Evolutionary conservation across 2,888 invertebrate genomes (phyloP), one percentile per base, ranked within the genome.

Genomic region (Alloplasta piceator): DNA sequence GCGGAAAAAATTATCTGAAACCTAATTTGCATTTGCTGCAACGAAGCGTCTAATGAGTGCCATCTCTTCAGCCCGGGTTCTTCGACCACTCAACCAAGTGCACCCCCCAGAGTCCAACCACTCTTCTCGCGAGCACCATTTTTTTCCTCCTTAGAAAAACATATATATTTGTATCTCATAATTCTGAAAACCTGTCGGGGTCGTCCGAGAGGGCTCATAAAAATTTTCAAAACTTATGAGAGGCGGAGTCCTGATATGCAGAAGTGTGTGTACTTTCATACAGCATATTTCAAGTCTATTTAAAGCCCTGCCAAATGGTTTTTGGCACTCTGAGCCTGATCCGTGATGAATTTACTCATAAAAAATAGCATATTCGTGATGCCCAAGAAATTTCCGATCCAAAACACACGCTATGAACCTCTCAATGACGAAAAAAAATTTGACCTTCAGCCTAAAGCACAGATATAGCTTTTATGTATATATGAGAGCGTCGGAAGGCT

Each of bases 1-100:
- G 71, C 12, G 66, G 43, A 26, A 72, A 64, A 76, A 77, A 77
- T 73, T 61, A 80, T 61, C 56, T 46, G 64, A 78, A 64, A 81
- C 58, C 78, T 73, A 78, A 81, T 81, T 81, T 81, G 81, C 77
- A 81, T 77, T 74, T 64, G 66, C 46, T 74, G 64, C 74, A 73
- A 78, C 71, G 79, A 75, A 80, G 75, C 75, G 79, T 71, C 80
- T 80, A 75, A 80, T 75, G 75, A 79, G 79, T 79, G 52, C 46
- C 75, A 60, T 67, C 66, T 71, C 75, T 75, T 80, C 60, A 26
- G 63, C 68, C 38, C 64, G 7, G 46, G 70, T 36, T 48, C 63
- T 60, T 36, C 56, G 60, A 68, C 26, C 67, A 77, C 55, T 82
- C 77, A 82, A 72, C 77, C 68, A 52, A 66, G 75, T 66, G 58